Evolutionary conservation across 2,113 vertebrate genomes (phyloP).

Genomic region (Mungos mungo): DNA sequence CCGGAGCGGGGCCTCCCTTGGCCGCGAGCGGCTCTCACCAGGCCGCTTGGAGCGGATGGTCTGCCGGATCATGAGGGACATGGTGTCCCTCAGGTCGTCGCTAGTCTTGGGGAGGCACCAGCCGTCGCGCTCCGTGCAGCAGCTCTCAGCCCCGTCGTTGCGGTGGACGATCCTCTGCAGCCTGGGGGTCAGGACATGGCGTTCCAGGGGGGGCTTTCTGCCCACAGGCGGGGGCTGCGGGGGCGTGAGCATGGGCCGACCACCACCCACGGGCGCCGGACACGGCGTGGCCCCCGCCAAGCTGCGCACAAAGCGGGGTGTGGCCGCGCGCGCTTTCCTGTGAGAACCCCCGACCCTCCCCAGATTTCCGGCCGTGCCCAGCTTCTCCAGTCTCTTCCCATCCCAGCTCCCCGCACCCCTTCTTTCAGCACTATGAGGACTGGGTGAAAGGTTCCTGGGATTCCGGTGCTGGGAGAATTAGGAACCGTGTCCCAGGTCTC

Average conservation of each 20-base stretch:
- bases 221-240: no score
- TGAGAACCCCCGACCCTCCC: rapidly evolving
- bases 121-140: conserved; percentile 93
- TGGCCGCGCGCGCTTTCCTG: background rate
- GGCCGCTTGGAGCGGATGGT: conserved; percentile 88
- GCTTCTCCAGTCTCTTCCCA: background rate
- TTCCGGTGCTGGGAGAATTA: background rate
- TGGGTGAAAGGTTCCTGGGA: background rate
- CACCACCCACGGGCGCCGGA: background rate
- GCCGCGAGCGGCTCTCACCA: conserved; percentile 77
- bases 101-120: conserved; percentile 95
- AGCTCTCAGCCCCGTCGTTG: conserved; percentile 85
- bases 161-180: conserved; percentile 89
- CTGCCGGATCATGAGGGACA: conserved; percentile 94
- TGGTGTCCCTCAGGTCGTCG: conserved; percentile 92
- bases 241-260: background rate
- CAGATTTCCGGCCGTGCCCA: background rate
- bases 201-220: background rate
- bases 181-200: conserved; percentile 72
- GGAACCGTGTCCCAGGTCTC: rapidly evolving
- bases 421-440: background rate
- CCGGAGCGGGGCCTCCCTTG: background rate
- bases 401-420: background rate
- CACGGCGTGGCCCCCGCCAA: background rate
- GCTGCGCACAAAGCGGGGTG: rapidly evolving